Base-by-base conservation (phyloP, 2,113 vertebrate genomes). In the Pachycephala philippinensis region DNA sequence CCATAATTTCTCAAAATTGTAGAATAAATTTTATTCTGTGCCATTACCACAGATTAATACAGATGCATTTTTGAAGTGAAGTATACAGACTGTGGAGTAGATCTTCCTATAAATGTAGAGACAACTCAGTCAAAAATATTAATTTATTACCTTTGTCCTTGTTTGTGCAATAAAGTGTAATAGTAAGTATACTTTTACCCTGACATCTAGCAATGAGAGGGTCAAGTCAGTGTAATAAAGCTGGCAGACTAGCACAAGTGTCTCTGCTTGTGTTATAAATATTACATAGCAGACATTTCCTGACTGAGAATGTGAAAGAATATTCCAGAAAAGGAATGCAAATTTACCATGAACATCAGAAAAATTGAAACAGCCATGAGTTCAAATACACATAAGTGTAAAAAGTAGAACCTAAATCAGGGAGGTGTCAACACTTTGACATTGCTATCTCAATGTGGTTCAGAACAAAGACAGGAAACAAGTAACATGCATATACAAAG, bases 221-320 rank as follows among this genome's bases (percentile, higher is more conserved):
- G 82, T 95, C 95, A 88, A 93, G 71, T 78, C 74, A 84, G 71
- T 37, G 68, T 65, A 94, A 94, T 95, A 97, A 94, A 90, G 18
- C 86, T 80, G 63, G 49, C 50, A 93, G 89, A 95, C 18, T 86
- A 95, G 40, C 84, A 66, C 70, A 79, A 83, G 19, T 37, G 39
- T 81, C 87, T 91, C 57, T 28, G 42, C 69, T 91, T 74, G 30
- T 80, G 40, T 85, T 88, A 88, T 85, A 94, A 94, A 95, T 96
- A 95, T 94, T 93, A 88, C 52, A 90, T 53, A 60, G 87, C 24
- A 86, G 76, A 80, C 28, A 52, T 56, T 84, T 90, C 44, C 71
- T 2, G 1, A 90, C 30, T 70, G 31, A 74, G 33, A 84, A 56
- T 56, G 20, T 40, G 42, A 84, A 83, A n/a, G 90, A 93, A 93